Base-by-base conservation (phyloP, 2,888 invertebrate genomes). In the Ophonus ardosiacus region DNA sequence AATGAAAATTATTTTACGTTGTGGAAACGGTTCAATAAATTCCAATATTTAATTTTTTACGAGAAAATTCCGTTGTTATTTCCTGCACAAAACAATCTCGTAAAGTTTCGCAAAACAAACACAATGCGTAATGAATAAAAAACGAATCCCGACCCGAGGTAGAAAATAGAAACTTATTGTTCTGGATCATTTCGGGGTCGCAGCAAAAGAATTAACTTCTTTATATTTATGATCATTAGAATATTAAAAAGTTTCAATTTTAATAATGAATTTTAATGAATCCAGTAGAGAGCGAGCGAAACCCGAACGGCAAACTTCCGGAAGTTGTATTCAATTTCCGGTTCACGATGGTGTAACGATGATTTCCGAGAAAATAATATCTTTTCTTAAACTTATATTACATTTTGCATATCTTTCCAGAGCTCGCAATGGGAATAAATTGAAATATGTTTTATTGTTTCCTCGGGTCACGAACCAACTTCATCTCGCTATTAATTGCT, bases 241-340 rank as follows among this genome's bases (percentile, higher is more conserved):
- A 57, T 79, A 79, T 79, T 79, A 76, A 79, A 79, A 79, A 57
- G 79, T 79, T 57, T 24, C 56, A 57, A 79, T 57, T 57, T 79
- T 79, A 56, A 79, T 79, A 79, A 79, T 79, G 79, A 79, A 79
- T 79, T 79, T 79, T 79, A 79, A 79, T 79, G 79, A 79, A 79
- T 79, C 79, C 59, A 56, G 24, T 24, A 56, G 15, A 8, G 59
- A 15, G 59, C 18, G 18, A 7, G 10, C 21, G 57, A 71, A 71
- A 10, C 40, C 71, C 71, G 71, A 63, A 21, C 40, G 71, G 40
- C 38, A 57, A 79, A 79, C 79, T 57, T 79, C 57, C 79, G 79
- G 79, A 57, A 57, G 56, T 79, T 79, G 79, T 57, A 79, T 79
- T 79, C 79, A 79, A 79, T 79, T 79, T 79, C 79, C 79, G 79